Conservation (phyloP, 2,888 invertebrate species). For the Drosophila birchii region DNA sequence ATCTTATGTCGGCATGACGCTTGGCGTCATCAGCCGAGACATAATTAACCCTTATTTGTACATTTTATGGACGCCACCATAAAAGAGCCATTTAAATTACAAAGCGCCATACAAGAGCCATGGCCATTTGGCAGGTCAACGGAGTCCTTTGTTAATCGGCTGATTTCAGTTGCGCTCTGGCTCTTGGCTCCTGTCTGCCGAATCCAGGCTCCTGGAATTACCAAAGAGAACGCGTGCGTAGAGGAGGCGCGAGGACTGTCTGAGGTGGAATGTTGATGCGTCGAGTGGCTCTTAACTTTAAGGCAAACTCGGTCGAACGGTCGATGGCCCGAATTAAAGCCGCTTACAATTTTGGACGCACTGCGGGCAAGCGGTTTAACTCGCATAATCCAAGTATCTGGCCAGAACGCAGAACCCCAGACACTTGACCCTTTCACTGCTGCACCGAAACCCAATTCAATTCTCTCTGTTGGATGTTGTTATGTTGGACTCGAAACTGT, state of each 20-base stretch:
- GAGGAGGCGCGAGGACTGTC: slow-evolving; percentile 41
- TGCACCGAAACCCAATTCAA: slow-evolving; percentile 19
- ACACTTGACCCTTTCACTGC: slow-evolving; percentile 74
- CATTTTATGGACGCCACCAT: slow-evolving; percentile 79
- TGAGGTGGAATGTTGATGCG: slow-evolving; percentile 32
- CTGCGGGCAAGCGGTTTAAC: slow-evolving; percentile 78
- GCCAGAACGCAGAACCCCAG: slow-evolving; percentile 66
- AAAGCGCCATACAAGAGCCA: slow-evolving; percentile 36
- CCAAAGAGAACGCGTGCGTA: slow-evolving; percentile 38
- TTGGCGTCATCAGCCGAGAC: slow-evolving; percentile 55
- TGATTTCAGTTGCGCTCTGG: slow-evolving; percentile 8
- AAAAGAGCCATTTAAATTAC: slow-evolving; percentile 77
- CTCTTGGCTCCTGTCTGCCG: neutral
- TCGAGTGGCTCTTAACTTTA: slow-evolving; percentile 48
- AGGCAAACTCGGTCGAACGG: slow-evolving; percentile 35
- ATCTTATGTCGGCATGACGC: slow-evolving; percentile 50
- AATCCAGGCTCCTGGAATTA: slow-evolving; percentile 2
- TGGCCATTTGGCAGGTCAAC: slow-evolving; percentile 56
- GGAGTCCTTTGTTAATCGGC: slow-evolving; percentile 58
- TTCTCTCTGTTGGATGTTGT: slow-evolving; percentile 24
- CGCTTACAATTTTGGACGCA: slow-evolving; percentile 69
- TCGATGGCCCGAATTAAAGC: slow-evolving; percentile 56
- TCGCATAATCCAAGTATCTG: slow-evolving; percentile 83
- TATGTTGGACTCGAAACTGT: slow-evolving; percentile 46
- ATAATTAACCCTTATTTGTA: slow-evolving; percentile 84